phyloP scores from a whole-genome alignment of 2,888 invertebrate species.

The Parnassius orleans region DNA sequence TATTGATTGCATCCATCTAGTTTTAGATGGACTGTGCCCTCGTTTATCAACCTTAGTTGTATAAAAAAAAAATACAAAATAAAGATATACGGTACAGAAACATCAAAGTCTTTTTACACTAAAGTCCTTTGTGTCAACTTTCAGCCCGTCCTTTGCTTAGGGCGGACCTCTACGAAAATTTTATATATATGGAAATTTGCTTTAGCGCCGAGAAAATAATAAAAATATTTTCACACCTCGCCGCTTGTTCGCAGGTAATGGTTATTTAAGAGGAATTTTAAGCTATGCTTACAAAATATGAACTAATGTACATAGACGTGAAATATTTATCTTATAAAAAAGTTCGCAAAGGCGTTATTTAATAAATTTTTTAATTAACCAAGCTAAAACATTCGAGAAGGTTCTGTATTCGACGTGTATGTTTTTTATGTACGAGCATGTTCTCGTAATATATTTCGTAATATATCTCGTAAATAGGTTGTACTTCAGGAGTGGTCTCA shows the following conservation, averaged over 20 bases:
- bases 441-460: no score
- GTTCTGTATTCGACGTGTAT: no score
- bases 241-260: constrained; percentile 1
- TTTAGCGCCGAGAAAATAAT: constrained; percentile 19
- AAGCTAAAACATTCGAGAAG: no score
- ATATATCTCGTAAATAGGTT: no score
- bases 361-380: no score
- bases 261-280: constrained; percentile 1
- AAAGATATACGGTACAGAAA: constrained; percentile 7
- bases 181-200: constrained; percentile 21
- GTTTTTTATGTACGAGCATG: no score
- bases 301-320: not conserved
- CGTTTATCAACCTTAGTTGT: no score
- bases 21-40: no score
- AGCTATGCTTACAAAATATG: not conserved
- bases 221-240: constrained; percentile 19
- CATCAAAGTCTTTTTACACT: constrained; percentile 23
- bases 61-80: constrained; percentile 11
- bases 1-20: no score
- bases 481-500: no score
- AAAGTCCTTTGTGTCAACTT: constrained; percentile 20
- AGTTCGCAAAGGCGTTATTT: not conserved
- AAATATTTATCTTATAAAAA: not conserved
- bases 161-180: constrained; percentile 11
- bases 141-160: constrained; percentile 10